Percentiles rank a stretch among this genome's conserved stretches.
These are phyloP conservation scores for Ceraclea dissimilis DNA, from an alignment of 2,888 invertebrate species.

Conservation along the genomic window DNA sequence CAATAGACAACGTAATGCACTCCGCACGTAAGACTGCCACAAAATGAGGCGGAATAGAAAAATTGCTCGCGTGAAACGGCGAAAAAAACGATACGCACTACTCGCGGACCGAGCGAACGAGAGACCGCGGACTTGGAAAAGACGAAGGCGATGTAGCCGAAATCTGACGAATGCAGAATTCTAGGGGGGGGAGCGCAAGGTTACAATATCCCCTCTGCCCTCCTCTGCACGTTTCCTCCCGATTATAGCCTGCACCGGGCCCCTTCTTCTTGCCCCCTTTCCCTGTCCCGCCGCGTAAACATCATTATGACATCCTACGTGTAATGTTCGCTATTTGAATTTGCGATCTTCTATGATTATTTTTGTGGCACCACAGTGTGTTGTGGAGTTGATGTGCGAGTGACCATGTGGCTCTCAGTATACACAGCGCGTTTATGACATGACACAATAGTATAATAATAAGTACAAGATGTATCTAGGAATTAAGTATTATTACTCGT, in stretches of 20 bases:
- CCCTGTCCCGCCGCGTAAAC: conserved; percentile 18
- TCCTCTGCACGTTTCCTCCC: conserved; percentile 11
- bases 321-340: conserved; percentile 20
- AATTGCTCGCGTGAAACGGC: conserved; percentile 23
- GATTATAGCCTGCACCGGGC: conserved; percentile 8
- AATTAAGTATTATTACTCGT: too few relatives aligned
- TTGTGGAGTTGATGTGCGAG: too few relatives aligned
- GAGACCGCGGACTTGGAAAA: conserved; percentile 18
- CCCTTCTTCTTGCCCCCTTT: conserved; percentile 9
- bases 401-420: too few relatives aligned
- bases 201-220: conserved; percentile 15
- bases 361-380: background rate
- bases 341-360: conserved; percentile 17
- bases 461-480: too few relatives aligned
- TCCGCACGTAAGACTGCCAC: conserved; percentile 19
- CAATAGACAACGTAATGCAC: conserved; percentile 18
- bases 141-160: conserved; percentile 24
- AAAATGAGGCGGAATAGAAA: conserved; percentile 24
- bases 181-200: conserved; percentile 21
- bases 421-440: too few relatives aligned
- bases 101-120: conserved; percentile 20
- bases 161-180: conserved; percentile 26
- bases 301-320: conserved; percentile 24
- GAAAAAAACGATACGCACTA: conserved; percentile 17
- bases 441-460: too few relatives aligned